Percentiles rank a stretch among this genome's conserved stretches.
These are phyloP conservation scores for Drosophila murphyi DNA, from an alignment of 1,140 invertebrate species.

Conservation along the genomic window DNA sequence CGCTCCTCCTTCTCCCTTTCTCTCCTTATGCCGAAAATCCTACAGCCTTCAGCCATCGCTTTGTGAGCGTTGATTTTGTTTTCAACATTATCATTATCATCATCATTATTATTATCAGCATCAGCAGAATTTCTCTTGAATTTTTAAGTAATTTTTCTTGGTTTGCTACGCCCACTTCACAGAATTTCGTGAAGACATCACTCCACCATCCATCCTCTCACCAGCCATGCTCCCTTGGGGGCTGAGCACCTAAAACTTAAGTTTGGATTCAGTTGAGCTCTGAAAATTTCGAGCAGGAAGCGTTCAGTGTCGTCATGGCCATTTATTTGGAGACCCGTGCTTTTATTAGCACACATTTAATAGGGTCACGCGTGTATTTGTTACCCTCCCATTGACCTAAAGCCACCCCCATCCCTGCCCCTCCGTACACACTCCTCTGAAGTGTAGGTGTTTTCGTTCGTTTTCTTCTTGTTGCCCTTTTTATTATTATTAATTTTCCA, in stretches of 20 bases:
- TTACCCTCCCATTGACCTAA: conserved; percentile 32
- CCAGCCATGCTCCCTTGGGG: not conserved
- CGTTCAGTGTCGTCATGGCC: conserved; percentile 50
- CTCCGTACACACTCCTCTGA: not conserved
- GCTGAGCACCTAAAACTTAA: conserved; percentile 20
- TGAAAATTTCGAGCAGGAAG: conserved; percentile 26
- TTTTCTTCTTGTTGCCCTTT: conserved; percentile 55
- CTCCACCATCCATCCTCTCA: not conserved
- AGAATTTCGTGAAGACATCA: conserved; percentile 29
- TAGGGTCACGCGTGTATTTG: conserved; percentile 79
- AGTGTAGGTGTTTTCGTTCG: conserved; percentile 59
- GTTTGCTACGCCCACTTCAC: conserved; percentile 43
- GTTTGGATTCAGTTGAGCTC: conserved; percentile 44
- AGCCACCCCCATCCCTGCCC: not conserved
- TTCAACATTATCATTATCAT: conserved; percentile 40
- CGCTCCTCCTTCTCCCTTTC: too few species aligned
- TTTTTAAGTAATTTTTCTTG: conserved; percentile 75
- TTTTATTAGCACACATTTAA: conserved; percentile 83
- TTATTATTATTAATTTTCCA: conserved; percentile 84
- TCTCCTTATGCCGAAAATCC: conserved; percentile 4
- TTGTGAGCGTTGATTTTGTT: conserved; percentile 71
- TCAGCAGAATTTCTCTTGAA: conserved; percentile 56
- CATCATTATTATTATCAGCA: conserved; percentile 25
- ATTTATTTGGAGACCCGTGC: conserved; percentile 58
- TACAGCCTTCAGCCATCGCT: conserved; percentile 34